A percentile compares a stretch with the other conserved stretches of the same genome.
These are phyloP conservation scores for Epinephelus malabaricus DNA, from an alignment of 2,797 vertebrate genomes.

Conservation along the genomic window DNA sequence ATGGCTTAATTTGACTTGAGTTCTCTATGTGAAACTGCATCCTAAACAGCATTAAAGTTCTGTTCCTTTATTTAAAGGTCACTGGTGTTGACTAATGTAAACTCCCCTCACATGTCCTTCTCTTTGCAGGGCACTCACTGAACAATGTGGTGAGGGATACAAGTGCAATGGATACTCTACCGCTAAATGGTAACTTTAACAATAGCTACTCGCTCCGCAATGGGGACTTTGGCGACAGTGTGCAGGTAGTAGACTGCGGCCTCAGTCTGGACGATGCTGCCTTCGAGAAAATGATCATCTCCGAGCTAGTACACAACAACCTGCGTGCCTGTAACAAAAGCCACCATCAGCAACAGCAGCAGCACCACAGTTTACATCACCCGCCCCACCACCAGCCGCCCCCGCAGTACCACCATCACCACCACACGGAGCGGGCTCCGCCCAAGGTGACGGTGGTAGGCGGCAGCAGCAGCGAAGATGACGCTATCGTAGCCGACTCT, in stretches of 20 bases:
- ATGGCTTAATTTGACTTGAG: slow-evolving; percentile 76
- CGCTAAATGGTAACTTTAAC: slow-evolving; percentile 99
- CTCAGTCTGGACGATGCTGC: slow-evolving; percentile 98
- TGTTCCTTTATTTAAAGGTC: slow-evolving; percentile 46
- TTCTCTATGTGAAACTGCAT: slow-evolving; percentile 80
- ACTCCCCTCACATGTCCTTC: slow-evolving; percentile 77
- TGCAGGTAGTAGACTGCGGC: slow-evolving; percentile 98
- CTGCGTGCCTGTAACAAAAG: slow-evolving; percentile 94
- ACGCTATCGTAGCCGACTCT: slow-evolving; percentile 92
- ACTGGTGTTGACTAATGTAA: slow-evolving; percentile 69
- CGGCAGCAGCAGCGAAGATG: slow-evolving; percentile 93
- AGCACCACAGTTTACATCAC: slow-evolving; percentile 88
- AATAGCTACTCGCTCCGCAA: slow-evolving; percentile 99
- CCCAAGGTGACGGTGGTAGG: slow-evolving; percentile 90
- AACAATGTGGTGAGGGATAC: slow-evolving; percentile 98
- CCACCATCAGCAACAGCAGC: slow-evolving; percentile 89
- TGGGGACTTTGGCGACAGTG: slow-evolving; percentile 93
- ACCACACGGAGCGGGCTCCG: slow-evolving; percentile 92
- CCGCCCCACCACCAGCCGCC: slow-evolving; percentile 86
- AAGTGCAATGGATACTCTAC: slow-evolving; percentile 99
- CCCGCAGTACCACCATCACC: slow-evolving; percentile 91
- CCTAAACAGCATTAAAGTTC: slow-evolving; percentile 97
- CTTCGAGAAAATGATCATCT: slow-evolving; percentile 99
- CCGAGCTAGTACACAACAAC: slow-evolving; percentile 99
- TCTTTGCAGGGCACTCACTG: slow-evolving; percentile 98